These are phyloP conservation scores for Syngnathus scovelli DNA, from an alignment of 2,113 vertebrate genomes.

Conservation along the genomic window DNA sequence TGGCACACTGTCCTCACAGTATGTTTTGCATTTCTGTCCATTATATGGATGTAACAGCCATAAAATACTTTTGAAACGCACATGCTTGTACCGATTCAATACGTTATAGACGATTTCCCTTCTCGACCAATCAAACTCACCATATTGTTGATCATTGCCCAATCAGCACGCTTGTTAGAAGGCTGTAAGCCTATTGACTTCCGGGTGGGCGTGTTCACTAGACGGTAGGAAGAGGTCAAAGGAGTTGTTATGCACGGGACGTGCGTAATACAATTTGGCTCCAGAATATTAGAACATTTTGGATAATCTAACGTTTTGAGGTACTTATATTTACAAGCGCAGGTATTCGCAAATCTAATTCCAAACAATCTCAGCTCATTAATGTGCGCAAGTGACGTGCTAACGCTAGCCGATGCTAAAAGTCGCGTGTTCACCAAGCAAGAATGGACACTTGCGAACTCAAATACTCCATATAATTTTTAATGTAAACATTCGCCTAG, in stretches of 20 bases:
- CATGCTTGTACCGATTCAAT: slow-evolving; percentile 23
- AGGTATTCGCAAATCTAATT: neutral
- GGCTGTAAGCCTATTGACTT: slow-evolving; percentile 24
- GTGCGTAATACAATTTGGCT: slow-evolving; percentile 1
- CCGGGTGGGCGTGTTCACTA: slow-evolving; percentile 31
- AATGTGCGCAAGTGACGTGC: neutral
- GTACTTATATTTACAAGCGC: neutral
- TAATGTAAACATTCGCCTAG: neutral
- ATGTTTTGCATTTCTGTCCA: too few species aligned
- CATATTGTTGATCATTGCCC: accelerated
- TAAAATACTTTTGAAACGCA: neutral
- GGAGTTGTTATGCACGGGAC: slow-evolving; percentile 10
- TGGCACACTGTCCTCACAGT: too few species aligned
- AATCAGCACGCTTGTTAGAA: slow-evolving; percentile 10
- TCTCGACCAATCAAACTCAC: slow-evolving; percentile 20
- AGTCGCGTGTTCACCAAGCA: slow-evolving; percentile 24
- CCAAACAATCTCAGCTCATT: neutral
- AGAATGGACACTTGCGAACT: neutral
- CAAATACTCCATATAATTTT: neutral
- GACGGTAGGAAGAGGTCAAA: slow-evolving; percentile 50
- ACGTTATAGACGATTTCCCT: neutral
- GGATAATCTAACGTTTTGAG: neutral
- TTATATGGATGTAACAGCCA: too few species aligned
- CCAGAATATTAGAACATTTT: neutral
- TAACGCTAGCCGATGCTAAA: slow-evolving; percentile 38